Evolutionary conservation across 2,113 vertebrate genomes (phyloP).

Genomic region (Chaetorhynchus papuensis): DNA sequence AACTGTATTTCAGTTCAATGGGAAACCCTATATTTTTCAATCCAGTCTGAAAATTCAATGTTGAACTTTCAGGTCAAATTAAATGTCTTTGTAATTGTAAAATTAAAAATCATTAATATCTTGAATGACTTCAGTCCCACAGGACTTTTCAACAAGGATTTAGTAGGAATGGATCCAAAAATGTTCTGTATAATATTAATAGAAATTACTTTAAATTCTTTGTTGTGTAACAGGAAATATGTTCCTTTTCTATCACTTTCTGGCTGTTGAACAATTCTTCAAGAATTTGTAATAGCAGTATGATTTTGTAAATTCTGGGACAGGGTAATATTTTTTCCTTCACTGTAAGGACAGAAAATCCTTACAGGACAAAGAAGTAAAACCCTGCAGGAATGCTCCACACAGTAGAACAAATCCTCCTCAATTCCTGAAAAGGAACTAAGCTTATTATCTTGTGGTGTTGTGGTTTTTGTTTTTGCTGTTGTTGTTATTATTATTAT

Average conservation of each 20-base stretch:
- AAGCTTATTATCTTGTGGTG: not conserved
- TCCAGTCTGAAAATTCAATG: not conserved
- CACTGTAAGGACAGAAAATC: not conserved
- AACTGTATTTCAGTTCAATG: not conserved
- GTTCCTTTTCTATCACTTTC: not conserved
- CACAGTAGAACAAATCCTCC: not conserved
- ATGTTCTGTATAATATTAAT: not conserved
- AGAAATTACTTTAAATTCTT: not conserved
- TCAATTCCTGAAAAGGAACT: not conserved
- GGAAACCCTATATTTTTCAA: not conserved
- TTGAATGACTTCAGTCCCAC: not conserved
- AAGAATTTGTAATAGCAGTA: not conserved
- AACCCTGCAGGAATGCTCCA: not conserved
- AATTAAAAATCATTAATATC: constrained; percentile 10
- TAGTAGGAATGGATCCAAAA: not conserved
- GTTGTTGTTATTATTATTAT: not conserved
- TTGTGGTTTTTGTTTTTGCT: not conserved
- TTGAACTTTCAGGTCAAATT: not conserved
- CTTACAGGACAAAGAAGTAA: not conserved
- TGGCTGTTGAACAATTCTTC: not conserved
- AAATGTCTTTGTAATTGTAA: not conserved
- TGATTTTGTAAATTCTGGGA: not conserved
- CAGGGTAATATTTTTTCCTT: not conserved
- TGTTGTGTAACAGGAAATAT: not conserved
- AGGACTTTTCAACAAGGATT: not conserved